Conservation (phyloP, 2,888 invertebrate genomes). For the Cerastis rubricosa region DNA sequence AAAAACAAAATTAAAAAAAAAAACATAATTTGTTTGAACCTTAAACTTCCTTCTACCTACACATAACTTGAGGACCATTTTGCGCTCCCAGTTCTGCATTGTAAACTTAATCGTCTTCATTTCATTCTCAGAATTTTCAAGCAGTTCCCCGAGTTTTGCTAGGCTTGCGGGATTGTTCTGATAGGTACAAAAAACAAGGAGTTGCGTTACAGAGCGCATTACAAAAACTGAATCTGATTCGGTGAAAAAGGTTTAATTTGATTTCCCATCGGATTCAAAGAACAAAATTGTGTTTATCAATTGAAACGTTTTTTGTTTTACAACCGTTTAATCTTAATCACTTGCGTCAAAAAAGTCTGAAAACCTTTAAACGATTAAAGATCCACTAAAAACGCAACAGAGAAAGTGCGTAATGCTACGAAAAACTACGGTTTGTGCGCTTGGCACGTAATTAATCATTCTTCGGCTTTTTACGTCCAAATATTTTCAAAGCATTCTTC, state of each 20-base stretch:
- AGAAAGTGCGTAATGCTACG: constrained; percentile 49
- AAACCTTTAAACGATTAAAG: constrained; percentile 27
- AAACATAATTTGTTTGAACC: neutral
- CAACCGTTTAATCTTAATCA: neutral
- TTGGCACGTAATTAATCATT: constrained; percentile 59
- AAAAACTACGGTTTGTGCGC: constrained; percentile 47
- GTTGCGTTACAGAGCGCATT: neutral
- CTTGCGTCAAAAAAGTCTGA: constrained; percentile 15
- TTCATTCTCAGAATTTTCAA: constrained; percentile 9
- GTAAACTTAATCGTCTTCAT: neutral
- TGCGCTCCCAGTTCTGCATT: neutral
- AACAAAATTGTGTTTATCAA: neutral
- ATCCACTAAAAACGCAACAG: constrained; percentile 43
- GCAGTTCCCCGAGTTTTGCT: neutral
- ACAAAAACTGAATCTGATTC: neutral
- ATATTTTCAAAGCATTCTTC: constrained; percentile 41
- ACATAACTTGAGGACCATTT: neutral
- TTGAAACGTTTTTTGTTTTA: neutral
- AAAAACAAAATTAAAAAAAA: too few relatives aligned
- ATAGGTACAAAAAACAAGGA: neutral
- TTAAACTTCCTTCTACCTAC: neutral
- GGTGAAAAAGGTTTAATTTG: neutral
- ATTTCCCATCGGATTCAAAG: neutral
- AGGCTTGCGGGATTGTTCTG: neutral
- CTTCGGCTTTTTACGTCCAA: constrained; percentile 56